Conservation (phyloP, 2,888 invertebrate species). For the Balanococcus diminutus region DNA sequence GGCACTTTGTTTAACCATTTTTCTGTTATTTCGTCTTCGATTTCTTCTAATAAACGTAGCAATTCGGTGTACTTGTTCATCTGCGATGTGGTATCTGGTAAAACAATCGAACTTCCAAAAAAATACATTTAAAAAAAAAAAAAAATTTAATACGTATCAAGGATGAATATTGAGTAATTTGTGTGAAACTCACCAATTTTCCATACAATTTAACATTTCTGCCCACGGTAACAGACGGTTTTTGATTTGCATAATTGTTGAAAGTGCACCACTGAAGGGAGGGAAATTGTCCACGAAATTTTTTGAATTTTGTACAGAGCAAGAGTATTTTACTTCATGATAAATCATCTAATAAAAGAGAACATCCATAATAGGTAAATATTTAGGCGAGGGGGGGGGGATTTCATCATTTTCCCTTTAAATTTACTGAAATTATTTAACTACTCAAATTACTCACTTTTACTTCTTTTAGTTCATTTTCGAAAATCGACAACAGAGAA, state of each 20-base stretch:
- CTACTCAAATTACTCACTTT: slow-evolving; percentile 66
- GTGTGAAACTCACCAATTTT: slow-evolving; percentile 20
- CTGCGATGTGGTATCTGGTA: not conserved
- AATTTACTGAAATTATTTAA: not conserved
- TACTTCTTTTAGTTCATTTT: slow-evolving; percentile 70
- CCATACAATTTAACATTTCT: slow-evolving; percentile 46
- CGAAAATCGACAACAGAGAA: slow-evolving; percentile 70
- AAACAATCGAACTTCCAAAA: not conserved
- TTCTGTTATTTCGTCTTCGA: slow-evolving; percentile 39
- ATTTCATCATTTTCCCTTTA: too few species aligned
- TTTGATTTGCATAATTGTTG: slow-evolving; percentile 43
- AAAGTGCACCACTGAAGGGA: slow-evolving; percentile 43
- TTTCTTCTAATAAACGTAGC: slow-evolving; percentile 1
- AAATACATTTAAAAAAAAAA: not conserved
- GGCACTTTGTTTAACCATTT: slow-evolving; percentile 44
- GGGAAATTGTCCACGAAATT: slow-evolving; percentile 27
- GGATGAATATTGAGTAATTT: too few species aligned
- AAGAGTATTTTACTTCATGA: not conserved
- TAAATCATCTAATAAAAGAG: slow-evolving; percentile 1
- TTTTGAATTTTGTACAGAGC: not conserved
- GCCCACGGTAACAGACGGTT: not conserved
- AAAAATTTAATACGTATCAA: not conserved
- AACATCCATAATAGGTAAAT: not conserved
- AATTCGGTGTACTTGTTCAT: slow-evolving; percentile 44
- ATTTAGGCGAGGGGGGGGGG: not conserved